A percentile compares a stretch with the other conserved stretches of the same genome.
Conservation (phyloP, 2,888 invertebrate species). For the Brachypalpus laphriformis region DNA sequence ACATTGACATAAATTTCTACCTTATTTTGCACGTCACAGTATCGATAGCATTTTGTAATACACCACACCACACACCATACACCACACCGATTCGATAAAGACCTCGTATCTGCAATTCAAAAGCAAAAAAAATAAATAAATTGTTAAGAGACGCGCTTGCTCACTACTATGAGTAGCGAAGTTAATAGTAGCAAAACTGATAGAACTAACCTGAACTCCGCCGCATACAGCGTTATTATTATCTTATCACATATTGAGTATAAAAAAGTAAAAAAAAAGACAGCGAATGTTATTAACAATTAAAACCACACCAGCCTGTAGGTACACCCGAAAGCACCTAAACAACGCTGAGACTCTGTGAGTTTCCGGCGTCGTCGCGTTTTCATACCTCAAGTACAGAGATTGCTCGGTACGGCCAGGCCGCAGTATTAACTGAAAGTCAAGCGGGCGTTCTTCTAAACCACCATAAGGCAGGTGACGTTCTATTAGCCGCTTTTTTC, state of each 20-base stretch:
- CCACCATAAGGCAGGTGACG: slow-evolving; percentile 37
- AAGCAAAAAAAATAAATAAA: neutral
- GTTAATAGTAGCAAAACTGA: slow-evolving; percentile 12
- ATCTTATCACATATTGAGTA: slow-evolving; percentile 67
- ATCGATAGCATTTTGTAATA: slow-evolving; percentile 42
- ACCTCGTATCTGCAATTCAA: slow-evolving; percentile 8
- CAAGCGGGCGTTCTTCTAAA: slow-evolving; percentile 16
- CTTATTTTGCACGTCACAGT: slow-evolving; percentile 43
- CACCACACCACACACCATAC: slow-evolving; percentile 7
- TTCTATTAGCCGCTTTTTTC: slow-evolving; percentile 25
- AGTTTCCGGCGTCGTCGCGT: slow-evolving; percentile 42
- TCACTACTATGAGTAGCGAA: slow-evolving; percentile 17
- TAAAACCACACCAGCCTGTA: slow-evolving; percentile 53
- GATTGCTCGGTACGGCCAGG: slow-evolving; percentile 28
- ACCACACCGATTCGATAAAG: slow-evolving; percentile 22
- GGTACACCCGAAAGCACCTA: slow-evolving; percentile 54
- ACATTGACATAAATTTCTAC: slow-evolving; percentile 60
- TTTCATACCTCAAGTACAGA: slow-evolving; percentile 40
- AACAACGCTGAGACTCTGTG: slow-evolving; percentile 43
- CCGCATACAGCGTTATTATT: slow-evolving; percentile 46
- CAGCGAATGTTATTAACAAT: slow-evolving; percentile 50
- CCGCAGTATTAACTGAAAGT: slow-evolving; percentile 43
- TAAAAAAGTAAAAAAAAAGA: slow-evolving; percentile 35
- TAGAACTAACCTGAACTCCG: slow-evolving; percentile 11
- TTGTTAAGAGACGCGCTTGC: slow-evolving; percentile 10